Base-by-base conservation (phyloP, 1,140 invertebrate genomes). In the Platyscapa corneri region DNA sequence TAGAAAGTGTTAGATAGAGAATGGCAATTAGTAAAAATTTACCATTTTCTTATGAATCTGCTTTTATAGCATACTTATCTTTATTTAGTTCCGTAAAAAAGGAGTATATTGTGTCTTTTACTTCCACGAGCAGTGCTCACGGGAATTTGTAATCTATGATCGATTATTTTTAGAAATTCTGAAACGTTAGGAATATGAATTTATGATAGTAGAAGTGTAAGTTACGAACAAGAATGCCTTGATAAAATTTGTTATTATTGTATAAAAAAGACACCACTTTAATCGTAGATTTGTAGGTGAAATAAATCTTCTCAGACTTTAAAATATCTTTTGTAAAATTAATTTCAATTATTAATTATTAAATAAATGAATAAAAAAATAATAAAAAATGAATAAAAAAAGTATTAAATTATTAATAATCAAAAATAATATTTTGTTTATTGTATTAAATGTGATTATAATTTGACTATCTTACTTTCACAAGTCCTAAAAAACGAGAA, bases 171-270 rank as follows among this genome's bases (percentile, higher is more conserved):
- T 42, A 39, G 70, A 42, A n/a, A 42, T 79, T 34, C 46, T 27
- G 18, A 82, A n/a, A 70, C 16, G 20, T 12, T 72, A 53, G 42
- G 42, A 49, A 37, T 53, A 67, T 37, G 0, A 32, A 14, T 70
- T 23, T 23, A 49, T 32, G 10, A 77, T 30, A 32, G 49, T 74
- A 77, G 46, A 53, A 20, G 14, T 77, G 75, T 77, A 77, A 56
- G 30, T 23, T 42, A 42, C 27, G 32, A 56, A 53, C n/a, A 34
- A 77, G 42, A 77, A 53, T 77, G 75, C 75, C 75, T 82, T 82
- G 67, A 82, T 82, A 82, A 82, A 74, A 16, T 82, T 82, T 82
- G 60, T 74, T 34, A 82, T 74, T 82, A 32, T 74, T 74, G 53
- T 78, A 53, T 30, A n/a, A 64, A 60, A 64, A 46, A 53, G 20